Percentiles rank a stretch among this genome's conserved stretches.
phyloP scores from a whole-genome alignment of 2,113 vertebrate species.

The Brienomyrus brachyistius region DNA sequence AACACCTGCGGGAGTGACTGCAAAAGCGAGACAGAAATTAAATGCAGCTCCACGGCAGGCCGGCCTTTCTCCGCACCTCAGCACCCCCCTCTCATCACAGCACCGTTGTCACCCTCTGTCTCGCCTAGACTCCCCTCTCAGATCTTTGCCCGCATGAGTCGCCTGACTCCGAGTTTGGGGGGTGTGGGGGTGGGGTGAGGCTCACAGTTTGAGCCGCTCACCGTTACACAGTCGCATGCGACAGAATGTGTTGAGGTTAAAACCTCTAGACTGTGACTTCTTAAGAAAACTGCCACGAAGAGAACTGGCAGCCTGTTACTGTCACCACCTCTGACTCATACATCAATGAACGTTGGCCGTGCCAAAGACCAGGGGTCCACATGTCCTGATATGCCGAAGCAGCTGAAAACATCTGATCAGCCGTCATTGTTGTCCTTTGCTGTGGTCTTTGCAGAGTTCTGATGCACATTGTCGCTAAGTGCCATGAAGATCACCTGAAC shows the following conservation, averaged over 20 bases:
- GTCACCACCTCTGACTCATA: neutral
- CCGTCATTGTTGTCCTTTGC: neutral
- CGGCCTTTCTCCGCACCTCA: neutral
- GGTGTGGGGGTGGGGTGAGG: neutral
- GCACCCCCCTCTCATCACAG: neutral
- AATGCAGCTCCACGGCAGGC: neutral
- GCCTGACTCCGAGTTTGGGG: neutral
- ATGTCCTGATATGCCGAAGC: neutral
- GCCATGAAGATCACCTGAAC: slow-evolving; percentile 86
- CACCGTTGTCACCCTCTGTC: neutral
- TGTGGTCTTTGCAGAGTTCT: slow-evolving; percentile 70
- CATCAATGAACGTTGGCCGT: neutral
- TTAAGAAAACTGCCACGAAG: neutral
- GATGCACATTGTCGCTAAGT: slow-evolving; percentile 83
- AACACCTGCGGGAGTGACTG: neutral
- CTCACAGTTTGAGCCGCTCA: neutral
- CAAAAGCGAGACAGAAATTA: neutral
- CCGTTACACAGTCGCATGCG: neutral
- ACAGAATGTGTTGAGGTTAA: neutral
- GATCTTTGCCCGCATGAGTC: neutral
- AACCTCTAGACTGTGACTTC: neutral
- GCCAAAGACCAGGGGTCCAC: neutral
- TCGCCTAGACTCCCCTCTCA: neutral
- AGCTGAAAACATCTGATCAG: neutral
- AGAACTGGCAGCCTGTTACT: neutral